Conservation (phyloP, 2,888 invertebrate species). For the Idaea aversata region DNA sequence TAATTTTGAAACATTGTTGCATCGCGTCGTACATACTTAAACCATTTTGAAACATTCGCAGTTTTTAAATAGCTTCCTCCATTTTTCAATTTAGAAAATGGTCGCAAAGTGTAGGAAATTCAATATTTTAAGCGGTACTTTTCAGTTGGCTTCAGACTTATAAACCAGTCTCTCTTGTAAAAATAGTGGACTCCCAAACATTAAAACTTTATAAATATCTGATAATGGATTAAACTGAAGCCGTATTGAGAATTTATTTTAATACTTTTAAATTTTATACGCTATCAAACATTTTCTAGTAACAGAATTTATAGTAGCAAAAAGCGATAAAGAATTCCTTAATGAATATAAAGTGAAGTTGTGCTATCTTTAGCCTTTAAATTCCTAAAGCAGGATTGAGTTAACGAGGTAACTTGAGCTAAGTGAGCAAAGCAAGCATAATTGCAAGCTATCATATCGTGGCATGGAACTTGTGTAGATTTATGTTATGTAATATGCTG, state of each 20-base stretch:
- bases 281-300: neutral
- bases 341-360: neutral
- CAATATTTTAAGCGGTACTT: neutral
- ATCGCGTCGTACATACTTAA: neutral
- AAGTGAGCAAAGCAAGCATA: neutral
- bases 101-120: neutral
- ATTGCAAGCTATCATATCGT: neutral
- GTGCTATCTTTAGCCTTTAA: neutral
- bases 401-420: neutral
- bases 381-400: neutral
- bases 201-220: no score
- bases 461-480: neutral
- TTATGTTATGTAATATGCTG: no score
- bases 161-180: no score
- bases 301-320: neutral
- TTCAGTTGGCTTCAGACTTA: no score
- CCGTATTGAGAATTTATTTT: no score
- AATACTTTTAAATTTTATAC: no score
- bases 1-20: neutral
- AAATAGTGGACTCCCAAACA: no score
- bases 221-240: no score
- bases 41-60: neutral
- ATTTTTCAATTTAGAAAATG: neutral
- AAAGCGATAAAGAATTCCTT: neutral
- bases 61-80: neutral